Conservation (phyloP, 2,113 vertebrate genomes). For the Phodopus roborovskii region DNA sequence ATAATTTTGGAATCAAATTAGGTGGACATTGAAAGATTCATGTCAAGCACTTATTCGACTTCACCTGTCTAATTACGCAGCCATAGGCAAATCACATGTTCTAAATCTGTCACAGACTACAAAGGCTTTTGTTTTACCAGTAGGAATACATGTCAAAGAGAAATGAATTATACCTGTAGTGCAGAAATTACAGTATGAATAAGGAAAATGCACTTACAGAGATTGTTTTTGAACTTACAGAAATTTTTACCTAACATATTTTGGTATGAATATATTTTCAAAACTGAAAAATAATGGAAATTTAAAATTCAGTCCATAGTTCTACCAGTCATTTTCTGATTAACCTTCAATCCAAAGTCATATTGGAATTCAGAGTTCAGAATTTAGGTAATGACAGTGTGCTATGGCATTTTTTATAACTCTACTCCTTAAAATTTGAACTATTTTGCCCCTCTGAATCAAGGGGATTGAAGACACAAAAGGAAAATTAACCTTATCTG, state of each 20-base stretch:
- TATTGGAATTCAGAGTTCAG: background rate
- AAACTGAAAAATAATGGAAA: constrained; percentile 14
- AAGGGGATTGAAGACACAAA: background rate
- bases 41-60: background rate
- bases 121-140: constrained; percentile 25
- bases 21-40: background rate
- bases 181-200: background rate
- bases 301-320: background rate
- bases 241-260: background rate
- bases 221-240: background rate
- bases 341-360: background rate
- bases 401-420: background rate
- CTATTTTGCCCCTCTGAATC: background rate
- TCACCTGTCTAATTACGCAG: background rate
- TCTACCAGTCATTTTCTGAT: constrained; percentile 44
- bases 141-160: constrained; percentile 43
- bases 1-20: constrained; percentile 25
- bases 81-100: background rate
- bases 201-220: constrained; percentile 31
- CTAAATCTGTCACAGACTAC: background rate
- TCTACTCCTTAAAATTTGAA: constrained; percentile 22
- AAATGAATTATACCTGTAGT: background rate
- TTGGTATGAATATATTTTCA: background rate
- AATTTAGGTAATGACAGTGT: background rate
- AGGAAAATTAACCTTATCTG: background rate